Evolutionary conservation across 2,797 vertebrate genomes (phyloP).

Genomic region (Xenentodon cancila): DNA sequence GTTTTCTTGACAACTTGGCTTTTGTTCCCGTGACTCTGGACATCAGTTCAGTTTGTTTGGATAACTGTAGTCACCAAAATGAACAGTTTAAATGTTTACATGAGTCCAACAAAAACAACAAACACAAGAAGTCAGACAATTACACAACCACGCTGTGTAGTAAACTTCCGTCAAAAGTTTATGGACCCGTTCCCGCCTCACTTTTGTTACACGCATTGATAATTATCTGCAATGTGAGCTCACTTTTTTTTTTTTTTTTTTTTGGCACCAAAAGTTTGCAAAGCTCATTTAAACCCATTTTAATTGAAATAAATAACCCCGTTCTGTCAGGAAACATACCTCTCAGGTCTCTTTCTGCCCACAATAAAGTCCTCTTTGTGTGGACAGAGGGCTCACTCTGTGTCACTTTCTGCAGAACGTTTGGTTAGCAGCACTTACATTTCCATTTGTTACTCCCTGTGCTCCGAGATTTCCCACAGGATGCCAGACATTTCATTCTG

Average conservation of each 20-base stretch:
- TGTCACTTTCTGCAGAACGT: not conserved
- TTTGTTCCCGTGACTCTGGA: too few relatives aligned
- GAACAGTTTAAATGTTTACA: too few relatives aligned
- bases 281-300: not conserved
- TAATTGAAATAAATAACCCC: not conserved
- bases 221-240: not conserved
- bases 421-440: slow-evolving; percentile 1
- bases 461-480: slow-evolving; percentile 35
- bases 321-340: not conserved
- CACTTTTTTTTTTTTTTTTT: not conserved
- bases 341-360: not conserved
- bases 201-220: not conserved
- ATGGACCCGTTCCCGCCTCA: too few relatives aligned
- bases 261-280: not conserved
- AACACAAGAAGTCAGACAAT: too few relatives aligned
- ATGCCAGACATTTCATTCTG: slow-evolving; percentile 22
- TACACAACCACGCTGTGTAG: too few relatives aligned
- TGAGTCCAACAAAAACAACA: too few relatives aligned
- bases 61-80: too few relatives aligned
- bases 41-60: too few relatives aligned
- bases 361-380: not conserved
- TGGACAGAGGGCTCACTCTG: not conserved
- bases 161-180: too few relatives aligned
- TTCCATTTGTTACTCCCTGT: slow-evolving; percentile 7
- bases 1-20: too few relatives aligned